phyloP scores from a whole-genome alignment of 2,888 invertebrate genomes.

The Thumatha senex region DNA sequence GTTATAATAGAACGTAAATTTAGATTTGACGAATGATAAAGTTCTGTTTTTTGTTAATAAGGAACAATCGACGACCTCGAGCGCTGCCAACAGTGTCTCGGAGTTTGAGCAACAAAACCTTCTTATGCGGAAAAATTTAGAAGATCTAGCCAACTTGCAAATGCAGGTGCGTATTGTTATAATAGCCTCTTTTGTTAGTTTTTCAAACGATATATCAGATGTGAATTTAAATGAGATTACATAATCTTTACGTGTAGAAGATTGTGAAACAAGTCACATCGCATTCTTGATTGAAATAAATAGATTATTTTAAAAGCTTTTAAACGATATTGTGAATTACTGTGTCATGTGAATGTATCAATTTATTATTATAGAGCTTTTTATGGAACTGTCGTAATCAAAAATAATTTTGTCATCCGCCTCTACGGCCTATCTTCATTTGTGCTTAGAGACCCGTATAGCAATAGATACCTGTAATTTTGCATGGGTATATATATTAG shows the following conservation, averaged over 20 bases:
- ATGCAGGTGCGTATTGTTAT: constrained; percentile 65
- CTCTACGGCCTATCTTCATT: too few species aligned
- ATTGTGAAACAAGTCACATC: constrained; percentile 7
- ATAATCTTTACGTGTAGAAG: constrained; percentile 21
- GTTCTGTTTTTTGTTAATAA: constrained; percentile 39
- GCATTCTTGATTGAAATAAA: constrained; percentile 4
- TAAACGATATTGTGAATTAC: too few species aligned
- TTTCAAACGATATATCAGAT: constrained; percentile 24
- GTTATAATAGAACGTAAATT: constrained; percentile 38
- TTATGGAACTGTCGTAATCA: too few species aligned
- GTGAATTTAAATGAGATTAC: constrained; percentile 33
- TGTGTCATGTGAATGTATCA: too few species aligned
- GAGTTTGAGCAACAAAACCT: constrained; percentile 78
- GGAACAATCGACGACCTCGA: constrained; percentile 80
- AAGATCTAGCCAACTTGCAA: constrained; percentile 78
- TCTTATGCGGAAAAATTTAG: constrained; percentile 78
- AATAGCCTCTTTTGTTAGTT: constrained; percentile 6
- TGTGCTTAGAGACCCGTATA: too few species aligned
- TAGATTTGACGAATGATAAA: constrained; percentile 35
- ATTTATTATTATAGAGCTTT: too few species aligned
- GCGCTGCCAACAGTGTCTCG: constrained; percentile 78
- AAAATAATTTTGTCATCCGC: too few species aligned
- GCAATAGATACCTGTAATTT: too few species aligned
- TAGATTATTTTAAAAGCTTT: background rate
- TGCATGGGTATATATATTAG: too few species aligned